Conservation (phyloP, 2,797 vertebrate species). For the Coendou prehensilis region DNA sequence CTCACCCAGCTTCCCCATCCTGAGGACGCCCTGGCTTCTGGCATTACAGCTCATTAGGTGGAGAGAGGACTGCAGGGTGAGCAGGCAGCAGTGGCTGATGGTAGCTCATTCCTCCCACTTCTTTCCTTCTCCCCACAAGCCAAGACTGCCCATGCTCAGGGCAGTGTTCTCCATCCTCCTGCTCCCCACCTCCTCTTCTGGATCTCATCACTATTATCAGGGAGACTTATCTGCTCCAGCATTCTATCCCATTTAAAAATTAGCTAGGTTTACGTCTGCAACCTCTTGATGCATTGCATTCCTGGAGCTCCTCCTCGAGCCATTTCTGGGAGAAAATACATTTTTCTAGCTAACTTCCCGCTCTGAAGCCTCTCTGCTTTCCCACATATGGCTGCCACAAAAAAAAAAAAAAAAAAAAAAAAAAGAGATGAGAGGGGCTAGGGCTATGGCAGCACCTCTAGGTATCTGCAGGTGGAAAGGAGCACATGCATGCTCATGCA, state of each 20-base stretch:
- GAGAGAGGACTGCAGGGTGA: background rate
- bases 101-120: background rate
- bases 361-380: background rate
- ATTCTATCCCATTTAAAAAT: constrained; percentile 71
- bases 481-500: too few relatives aligned
- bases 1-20: background rate
- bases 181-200: background rate
- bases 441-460: background rate
- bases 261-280: constrained; percentile 41
- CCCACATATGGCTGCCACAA: background rate
- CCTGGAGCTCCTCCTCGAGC: background rate
- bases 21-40: background rate
- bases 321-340: background rate
- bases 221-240: constrained; percentile 45
- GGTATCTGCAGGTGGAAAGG: background rate
- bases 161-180: background rate
- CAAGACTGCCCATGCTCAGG: background rate
- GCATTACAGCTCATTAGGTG: constrained; percentile 59
- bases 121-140: constrained; percentile 36
- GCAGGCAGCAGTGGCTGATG: background rate
- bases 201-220: constrained; percentile 57
- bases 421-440: background rate
- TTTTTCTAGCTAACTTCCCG: background rate
- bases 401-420: too few relatives aligned
- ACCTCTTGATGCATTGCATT: background rate